A percentile compares a stretch with the other conserved stretches of the same genome.
phyloP scores from a whole-genome alignment of 2,113 vertebrate genomes.

The Erinaceus europaeus region DNA sequence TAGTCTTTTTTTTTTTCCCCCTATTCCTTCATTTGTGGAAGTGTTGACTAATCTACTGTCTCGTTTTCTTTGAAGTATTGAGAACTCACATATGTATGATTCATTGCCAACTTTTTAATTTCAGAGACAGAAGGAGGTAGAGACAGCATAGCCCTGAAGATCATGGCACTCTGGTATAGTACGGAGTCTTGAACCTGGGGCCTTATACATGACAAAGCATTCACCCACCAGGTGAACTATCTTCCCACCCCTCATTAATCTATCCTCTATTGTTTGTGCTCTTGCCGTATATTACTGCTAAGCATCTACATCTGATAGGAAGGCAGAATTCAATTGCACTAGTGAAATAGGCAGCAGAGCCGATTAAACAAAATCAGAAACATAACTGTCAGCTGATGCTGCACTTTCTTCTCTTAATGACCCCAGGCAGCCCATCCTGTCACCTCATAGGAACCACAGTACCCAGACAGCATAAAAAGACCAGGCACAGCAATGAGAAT shows the following conservation, averaged over 20 bases:
- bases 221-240: too few relatives aligned
- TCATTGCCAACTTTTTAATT: too few relatives aligned
- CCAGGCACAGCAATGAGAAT: accelerated
- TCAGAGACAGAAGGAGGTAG: too few relatives aligned
- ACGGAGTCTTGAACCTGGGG: too few relatives aligned
- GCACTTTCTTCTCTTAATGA: not conserved
- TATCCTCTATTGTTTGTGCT: not conserved
- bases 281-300: not conserved
- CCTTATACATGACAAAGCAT: too few relatives aligned
- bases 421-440: accelerated
- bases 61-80: too few relatives aligned
- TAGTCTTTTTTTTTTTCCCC: not conserved
- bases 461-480: not conserved
- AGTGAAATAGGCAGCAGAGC: not conserved
- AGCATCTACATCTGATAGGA: not conserved
- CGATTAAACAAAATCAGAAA: not conserved
- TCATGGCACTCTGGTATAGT: too few relatives aligned
- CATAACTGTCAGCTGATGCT: accelerated
- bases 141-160: too few relatives aligned
- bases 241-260: too few relatives aligned
- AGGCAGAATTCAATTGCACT: not conserved
- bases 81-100: too few relatives aligned
- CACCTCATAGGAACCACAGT: accelerated
- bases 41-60: not conserved
- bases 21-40: not conserved